Base-by-base conservation (phyloP, 2,797 vertebrate genomes). In the Sphenodon punctatus region DNA sequence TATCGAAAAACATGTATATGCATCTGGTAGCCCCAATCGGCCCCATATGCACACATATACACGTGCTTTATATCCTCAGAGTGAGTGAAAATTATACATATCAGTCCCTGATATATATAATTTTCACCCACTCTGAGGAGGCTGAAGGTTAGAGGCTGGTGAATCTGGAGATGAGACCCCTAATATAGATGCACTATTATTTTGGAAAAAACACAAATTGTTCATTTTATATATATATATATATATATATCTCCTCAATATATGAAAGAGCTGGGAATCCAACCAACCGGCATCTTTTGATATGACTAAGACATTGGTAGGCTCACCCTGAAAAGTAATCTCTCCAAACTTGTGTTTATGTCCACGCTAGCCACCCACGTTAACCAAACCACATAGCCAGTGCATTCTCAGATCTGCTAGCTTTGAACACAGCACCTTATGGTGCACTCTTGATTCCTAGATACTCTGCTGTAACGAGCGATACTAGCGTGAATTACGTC, bases 271-370 rank as follows among this genome's bases (percentile, higher is more conserved):
- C 84, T 91, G 89, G 77, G 81, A 87, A 82, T 80, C 70, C 85
- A 27, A 43, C 66, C 38, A 64, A 89, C 63, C 85, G 56, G 74
- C 85, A 79, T 88, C 85, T 67, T 51, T 82, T 79, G 83, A 77
- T 75, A 83, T 51, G 74, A 88, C 87, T 85, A 82, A 92, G 90
- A 91, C 89, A 91, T 86, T 84, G 83, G 85, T 92, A 85, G 90
- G 79, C 77, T 76, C 88, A 10, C 76, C 80, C 58, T 81, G 71
- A 81, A 78, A 38, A 91, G 87, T 87, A n/a, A n/a, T 85, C 63
- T 89, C 91, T 90, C 88, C 90, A 88, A 89, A 88, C 88, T 92
- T 85, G 88, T 89, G 83, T 60, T 27, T 81, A 91, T 85, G 87
- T 87, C 79, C 84, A 88, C 81, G 87, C 80, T 81, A 75, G 87